phyloP scores from a whole-genome alignment of 2,888 invertebrate genomes.

The Agriotes lineatus region DNA sequence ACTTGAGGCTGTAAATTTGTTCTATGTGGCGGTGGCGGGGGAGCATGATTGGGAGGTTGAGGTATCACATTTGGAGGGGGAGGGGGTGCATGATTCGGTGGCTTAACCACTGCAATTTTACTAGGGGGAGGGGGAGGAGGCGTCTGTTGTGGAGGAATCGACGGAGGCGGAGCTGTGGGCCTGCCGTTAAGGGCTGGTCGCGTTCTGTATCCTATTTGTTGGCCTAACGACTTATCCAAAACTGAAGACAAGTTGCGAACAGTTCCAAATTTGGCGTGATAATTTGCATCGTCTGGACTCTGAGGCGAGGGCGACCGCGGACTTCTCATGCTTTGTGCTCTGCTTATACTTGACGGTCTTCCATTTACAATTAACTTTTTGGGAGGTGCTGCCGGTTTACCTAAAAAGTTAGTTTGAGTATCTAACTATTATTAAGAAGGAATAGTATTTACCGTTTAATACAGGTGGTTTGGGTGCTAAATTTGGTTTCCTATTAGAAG shows the following conservation, averaged over 20 bases:
- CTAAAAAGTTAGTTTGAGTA: constrained; percentile 46
- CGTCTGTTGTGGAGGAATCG: constrained; percentile 64
- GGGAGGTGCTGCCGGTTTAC: constrained; percentile 75
- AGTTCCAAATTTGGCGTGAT: constrained; percentile 62
- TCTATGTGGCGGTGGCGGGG: constrained; percentile 57
- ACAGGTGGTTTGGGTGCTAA: constrained; percentile 87
- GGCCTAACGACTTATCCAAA: constrained; percentile 69
- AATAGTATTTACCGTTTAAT: constrained; percentile 59
- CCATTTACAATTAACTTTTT: constrained; percentile 74
- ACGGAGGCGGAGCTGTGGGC: constrained; percentile 63
- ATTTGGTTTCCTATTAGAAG: constrained; percentile 81
- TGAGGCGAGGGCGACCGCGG: constrained; percentile 77
- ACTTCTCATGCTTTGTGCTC: constrained; percentile 88
- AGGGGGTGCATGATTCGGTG: constrained; percentile 63
- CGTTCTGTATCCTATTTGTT: constrained; percentile 58
- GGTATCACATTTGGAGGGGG: constrained; percentile 57
- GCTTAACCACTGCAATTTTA: constrained; percentile 57
- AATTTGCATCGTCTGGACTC: constrained; percentile 60
- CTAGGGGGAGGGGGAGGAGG: constrained; percentile 66
- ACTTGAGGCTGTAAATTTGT: constrained; percentile 52
- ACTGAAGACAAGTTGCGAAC: constrained; percentile 65
- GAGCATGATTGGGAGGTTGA: constrained; percentile 50
- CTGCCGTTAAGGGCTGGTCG: constrained; percentile 58
- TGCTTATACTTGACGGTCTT: constrained; percentile 69
- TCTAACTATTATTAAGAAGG: neutral